These are phyloP conservation scores for Accipiter cooperii DNA, from an alignment of 2,113 vertebrate species.

Conservation along the genomic window DNA sequence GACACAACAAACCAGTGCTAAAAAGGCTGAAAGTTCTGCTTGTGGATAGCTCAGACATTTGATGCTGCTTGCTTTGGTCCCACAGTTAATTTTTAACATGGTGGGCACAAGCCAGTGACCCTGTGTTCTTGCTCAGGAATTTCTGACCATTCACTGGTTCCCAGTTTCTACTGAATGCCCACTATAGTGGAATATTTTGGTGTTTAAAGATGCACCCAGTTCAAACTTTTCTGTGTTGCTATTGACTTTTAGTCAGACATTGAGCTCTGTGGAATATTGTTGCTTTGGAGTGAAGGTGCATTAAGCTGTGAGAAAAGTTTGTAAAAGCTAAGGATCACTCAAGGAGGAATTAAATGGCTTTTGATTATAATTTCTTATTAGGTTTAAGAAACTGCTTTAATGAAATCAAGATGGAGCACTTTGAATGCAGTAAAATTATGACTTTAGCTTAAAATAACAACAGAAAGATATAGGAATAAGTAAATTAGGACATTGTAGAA, in stretches of 20 bases:
- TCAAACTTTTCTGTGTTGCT: neutral
- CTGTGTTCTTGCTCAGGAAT: conserved; percentile 14
- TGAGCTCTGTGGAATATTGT: neutral
- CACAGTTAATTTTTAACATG: conserved; percentile 34
- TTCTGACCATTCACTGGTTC: neutral
- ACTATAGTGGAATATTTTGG: neutral
- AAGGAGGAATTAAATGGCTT: neutral
- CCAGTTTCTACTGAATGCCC: neutral
- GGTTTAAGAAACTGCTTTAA: conserved; percentile 1
- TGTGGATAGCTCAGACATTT: neutral
- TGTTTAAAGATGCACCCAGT: neutral
- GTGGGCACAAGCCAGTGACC: neutral
- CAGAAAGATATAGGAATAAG: neutral
- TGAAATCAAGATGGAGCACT: neutral
- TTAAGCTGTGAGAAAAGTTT: neutral
- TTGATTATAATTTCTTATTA: neutral
- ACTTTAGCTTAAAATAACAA: neutral
- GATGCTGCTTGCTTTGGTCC: neutral
- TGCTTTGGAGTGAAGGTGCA: neutral
- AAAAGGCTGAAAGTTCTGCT: neutral
- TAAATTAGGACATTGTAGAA: neutral
- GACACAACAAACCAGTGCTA: neutral
- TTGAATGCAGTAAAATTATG: neutral
- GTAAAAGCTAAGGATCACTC: neutral
- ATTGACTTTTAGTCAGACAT: neutral